Conservation (phyloP, 2,113 vertebrate species). For the Spea multiplicata region DNA sequence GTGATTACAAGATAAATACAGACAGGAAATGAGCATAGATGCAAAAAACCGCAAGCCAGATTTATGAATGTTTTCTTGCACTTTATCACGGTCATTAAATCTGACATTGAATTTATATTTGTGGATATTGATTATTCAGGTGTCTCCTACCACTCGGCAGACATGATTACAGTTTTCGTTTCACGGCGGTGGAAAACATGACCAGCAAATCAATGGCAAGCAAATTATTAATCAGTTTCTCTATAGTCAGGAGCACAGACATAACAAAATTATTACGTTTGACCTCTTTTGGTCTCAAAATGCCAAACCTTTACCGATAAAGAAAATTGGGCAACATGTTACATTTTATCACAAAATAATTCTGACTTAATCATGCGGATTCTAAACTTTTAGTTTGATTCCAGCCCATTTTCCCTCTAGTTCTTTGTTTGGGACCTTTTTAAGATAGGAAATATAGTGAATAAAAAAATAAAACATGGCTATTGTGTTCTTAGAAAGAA, state of each 20-base stretch:
- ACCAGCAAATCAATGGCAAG: conserved; percentile 34
- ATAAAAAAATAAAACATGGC: too few relatives aligned
- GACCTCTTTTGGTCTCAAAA: conserved; percentile 1
- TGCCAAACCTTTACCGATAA: not conserved
- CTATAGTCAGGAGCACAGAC: conserved; percentile 10
- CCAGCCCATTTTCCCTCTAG: too few relatives aligned
- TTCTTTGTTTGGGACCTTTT: too few relatives aligned
- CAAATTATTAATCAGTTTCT: conserved; percentile 40
- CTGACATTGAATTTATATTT: conserved; percentile 45
- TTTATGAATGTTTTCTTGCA: conserved; percentile 45
- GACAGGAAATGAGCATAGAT: conserved; percentile 31
- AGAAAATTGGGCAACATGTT: not conserved
- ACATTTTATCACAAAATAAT: not conserved
- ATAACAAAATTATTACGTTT: conserved; percentile 19
- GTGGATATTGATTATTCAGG: conserved; percentile 43
- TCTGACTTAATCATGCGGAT: too few relatives aligned
- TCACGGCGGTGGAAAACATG: conserved; percentile 23
- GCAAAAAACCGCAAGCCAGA: conserved; percentile 22
- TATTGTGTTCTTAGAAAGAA: too few relatives aligned
- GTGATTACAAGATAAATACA: conserved; percentile 18
- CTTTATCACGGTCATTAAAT: conserved; percentile 45
- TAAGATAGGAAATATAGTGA: too few relatives aligned
- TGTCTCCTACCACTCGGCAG: conserved; percentile 39
- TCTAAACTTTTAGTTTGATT: too few relatives aligned
- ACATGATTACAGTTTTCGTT: conserved; percentile 33